Percentiles rank a stretch among this genome's conserved stretches.
These are phyloP conservation scores for Neopelma chrysocephalum DNA, from an alignment of 2,797 vertebrate genomes.

Conservation along the genomic window DNA sequence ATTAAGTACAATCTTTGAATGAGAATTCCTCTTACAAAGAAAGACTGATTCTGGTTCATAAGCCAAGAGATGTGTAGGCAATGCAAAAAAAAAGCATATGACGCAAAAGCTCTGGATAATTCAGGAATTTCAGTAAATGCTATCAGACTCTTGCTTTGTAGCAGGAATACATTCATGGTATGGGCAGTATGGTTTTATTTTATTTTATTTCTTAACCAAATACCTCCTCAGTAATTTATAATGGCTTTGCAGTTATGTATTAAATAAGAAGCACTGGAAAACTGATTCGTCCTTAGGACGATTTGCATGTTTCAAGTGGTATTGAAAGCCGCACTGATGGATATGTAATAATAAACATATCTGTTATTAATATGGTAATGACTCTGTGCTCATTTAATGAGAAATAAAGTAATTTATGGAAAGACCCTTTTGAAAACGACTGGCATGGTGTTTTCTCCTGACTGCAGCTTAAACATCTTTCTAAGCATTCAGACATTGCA, in stretches of 20 bases:
- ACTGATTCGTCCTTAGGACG: constrained; percentile 90
- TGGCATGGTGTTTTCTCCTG: constrained; percentile 76
- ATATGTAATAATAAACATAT: constrained; percentile 99
- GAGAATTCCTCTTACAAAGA: constrained; percentile 78
- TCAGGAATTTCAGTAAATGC: constrained; percentile 76
- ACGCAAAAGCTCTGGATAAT: constrained; percentile 62
- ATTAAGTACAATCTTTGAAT: constrained; percentile 81
- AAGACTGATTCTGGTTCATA: constrained; percentile 66
- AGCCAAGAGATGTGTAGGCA: constrained; percentile 69
- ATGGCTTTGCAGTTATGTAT: constrained; percentile 90
- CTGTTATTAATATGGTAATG: constrained; percentile 87
- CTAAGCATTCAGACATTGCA: neutral
- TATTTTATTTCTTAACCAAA: constrained; percentile 85
- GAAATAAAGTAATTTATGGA: constrained; percentile 85
- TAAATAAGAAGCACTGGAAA: constrained; percentile 98
- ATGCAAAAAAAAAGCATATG: constrained; percentile 23
- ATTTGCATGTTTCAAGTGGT: constrained; percentile 96
- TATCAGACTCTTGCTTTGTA: constrained; percentile 74
- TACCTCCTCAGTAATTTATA: constrained; percentile 93
- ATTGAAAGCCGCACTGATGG: constrained; percentile 97
- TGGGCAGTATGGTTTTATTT: constrained; percentile 79
- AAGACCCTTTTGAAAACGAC: constrained; percentile 73
- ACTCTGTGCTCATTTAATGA: constrained; percentile 83
- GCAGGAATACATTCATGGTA: constrained; percentile 75
- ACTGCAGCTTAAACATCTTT: neutral